A percentile compares a stretch with the other conserved stretches of the same genome.
These are phyloP conservation scores for Plebejus anna DNA, from an alignment of 2,888 invertebrate species.

Conservation along the genomic window DNA sequence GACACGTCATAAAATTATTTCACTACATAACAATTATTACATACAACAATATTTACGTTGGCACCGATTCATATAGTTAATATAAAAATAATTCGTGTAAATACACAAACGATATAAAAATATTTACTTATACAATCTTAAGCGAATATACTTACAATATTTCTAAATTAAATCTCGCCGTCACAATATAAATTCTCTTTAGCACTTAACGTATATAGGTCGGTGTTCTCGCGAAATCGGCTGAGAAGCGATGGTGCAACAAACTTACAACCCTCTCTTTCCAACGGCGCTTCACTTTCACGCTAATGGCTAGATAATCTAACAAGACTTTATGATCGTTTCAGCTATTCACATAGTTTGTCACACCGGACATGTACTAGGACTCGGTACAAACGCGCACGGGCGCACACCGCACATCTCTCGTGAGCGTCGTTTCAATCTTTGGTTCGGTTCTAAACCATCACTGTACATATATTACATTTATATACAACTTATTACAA, in stretches of 20 bases:
- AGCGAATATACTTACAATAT: constrained; percentile 69
- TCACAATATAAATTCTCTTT: constrained; percentile 63
- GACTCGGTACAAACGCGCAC: background rate
- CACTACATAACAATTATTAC: constrained; percentile 72
- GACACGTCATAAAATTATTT: constrained; percentile 72
- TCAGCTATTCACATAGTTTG: background rate
- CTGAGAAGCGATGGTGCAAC: background rate
- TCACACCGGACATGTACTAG: background rate
- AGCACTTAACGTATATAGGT: constrained; percentile 59
- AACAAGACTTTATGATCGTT: background rate
- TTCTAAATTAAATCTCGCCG: constrained; percentile 74
- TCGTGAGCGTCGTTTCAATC: constrained; percentile 23
- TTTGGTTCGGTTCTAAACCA: constrained; percentile 31
- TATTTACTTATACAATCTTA: constrained; percentile 69
- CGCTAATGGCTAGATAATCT: background rate
- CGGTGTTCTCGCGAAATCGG: constrained; percentile 18
- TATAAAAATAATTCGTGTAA: constrained; percentile 72
- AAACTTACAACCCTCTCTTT: background rate
- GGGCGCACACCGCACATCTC: background rate
- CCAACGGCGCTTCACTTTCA: background rate
- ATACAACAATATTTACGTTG: constrained; percentile 77
- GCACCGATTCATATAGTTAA: constrained; percentile 72
- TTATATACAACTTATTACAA: constrained; percentile 31
- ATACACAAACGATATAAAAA: constrained; percentile 73
- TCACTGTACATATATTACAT: constrained; percentile 32